These are phyloP conservation scores for Gobius niger DNA, from an alignment of 2,113 vertebrate genomes.

Conservation along the genomic window DNA sequence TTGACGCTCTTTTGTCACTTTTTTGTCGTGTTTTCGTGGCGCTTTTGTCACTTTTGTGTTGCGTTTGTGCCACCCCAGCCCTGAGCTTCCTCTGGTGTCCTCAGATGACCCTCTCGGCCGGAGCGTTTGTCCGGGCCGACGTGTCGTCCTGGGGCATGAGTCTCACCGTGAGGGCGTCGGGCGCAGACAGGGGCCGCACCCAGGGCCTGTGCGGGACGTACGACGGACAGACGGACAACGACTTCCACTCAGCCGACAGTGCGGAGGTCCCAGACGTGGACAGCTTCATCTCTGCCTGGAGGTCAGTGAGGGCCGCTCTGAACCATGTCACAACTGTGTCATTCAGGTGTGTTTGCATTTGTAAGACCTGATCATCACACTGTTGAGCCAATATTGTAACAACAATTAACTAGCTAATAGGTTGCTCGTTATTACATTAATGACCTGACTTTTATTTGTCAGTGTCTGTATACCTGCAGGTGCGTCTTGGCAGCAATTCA, in stretches of 20 bases:
- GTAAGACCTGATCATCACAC: not conserved
- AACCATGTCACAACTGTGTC: no score
- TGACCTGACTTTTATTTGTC: no score
- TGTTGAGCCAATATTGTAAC: no score
- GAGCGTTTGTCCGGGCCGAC: constrained; percentile 87
- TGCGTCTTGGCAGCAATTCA: no score
- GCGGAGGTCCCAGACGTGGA: constrained; percentile 39
- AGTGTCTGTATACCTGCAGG: no score
- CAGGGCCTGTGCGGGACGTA: constrained; percentile 89
- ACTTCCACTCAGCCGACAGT: constrained; percentile 80
- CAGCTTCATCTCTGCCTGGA: constrained; percentile 86
- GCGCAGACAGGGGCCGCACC: constrained; percentile 81
- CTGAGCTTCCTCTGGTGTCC: not conserved
- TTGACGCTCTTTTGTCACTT: no score
- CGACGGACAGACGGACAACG: constrained; percentile 82
- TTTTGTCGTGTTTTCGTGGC: no score
- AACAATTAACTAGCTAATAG: no score
- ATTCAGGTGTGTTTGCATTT: no score
- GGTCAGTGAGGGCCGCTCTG: constrained; percentile 66
- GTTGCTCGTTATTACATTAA: no score
- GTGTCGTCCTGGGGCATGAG: constrained; percentile 91
- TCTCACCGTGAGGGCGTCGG: constrained; percentile 82
- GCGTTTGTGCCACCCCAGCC: no score
- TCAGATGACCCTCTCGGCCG: constrained; percentile 86
- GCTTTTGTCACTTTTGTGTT: no score